Percentiles rank a stretch among this genome's conserved stretches.
Conservation (phyloP, 2,797 vertebrate species). For the Loriculus beryllinus region DNA sequence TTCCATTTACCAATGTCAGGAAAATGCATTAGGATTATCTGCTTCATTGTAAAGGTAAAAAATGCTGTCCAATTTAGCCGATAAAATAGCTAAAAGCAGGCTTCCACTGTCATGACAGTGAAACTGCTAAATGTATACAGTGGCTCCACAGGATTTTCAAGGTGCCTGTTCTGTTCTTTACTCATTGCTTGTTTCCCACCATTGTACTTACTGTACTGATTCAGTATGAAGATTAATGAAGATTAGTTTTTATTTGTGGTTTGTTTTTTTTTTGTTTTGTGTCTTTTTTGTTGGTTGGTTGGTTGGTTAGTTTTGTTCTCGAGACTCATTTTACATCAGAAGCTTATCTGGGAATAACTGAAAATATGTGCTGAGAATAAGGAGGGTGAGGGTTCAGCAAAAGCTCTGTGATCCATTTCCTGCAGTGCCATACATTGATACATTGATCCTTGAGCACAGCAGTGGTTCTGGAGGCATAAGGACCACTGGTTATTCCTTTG, state of each 20-base stretch:
- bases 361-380: not conserved
- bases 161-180: not conserved
- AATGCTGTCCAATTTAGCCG: slow-evolving; percentile 43
- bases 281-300: not conserved
- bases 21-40: slow-evolving; percentile 48
- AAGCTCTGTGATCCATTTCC: not conserved
- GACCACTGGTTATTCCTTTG: not conserved
- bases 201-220: not conserved
- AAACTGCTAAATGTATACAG: not conserved
- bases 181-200: not conserved
- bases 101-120: not conserved
- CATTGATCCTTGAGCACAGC: not conserved
- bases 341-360: not conserved
- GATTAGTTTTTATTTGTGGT: not conserved
- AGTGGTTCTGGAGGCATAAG: not conserved
- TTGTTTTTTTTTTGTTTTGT: not conserved
- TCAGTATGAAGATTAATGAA: not conserved
- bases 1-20: slow-evolving; percentile 37
- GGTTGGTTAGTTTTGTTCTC: too few relatives aligned
- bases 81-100: not conserved
- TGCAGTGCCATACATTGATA: accelerated
- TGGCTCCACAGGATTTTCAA: not conserved
- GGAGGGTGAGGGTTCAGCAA: not conserved
- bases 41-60: slow-evolving; percentile 28
- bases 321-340: accelerated